Conservation (phyloP, 1,140 invertebrate species). For the Carposina sasakii region DNA sequence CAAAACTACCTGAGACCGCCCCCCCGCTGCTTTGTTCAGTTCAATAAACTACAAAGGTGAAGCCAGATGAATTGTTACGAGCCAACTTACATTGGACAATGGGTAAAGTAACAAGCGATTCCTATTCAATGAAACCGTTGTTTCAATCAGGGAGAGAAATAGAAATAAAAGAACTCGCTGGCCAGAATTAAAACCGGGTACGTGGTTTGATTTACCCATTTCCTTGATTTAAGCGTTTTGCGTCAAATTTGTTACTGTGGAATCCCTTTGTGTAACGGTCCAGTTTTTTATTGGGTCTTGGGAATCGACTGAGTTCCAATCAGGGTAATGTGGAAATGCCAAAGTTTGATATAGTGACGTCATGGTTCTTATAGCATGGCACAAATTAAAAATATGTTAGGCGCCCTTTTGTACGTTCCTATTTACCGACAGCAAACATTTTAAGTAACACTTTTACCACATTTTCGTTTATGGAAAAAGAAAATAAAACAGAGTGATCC, state of each 20-base stretch:
- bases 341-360: too few relatives aligned
- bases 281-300: too few relatives aligned
- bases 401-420: neutral
- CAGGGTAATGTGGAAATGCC: too few relatives aligned
- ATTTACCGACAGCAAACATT: neutral
- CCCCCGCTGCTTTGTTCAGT: constrained; percentile 17
- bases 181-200: too few relatives aligned
- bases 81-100: constrained; percentile 23
- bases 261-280: too few relatives aligned
- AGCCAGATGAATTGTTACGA: constrained; percentile 22
- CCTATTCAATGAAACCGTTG: constrained; percentile 30
- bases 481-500: constrained; percentile 18
- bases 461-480: neutral
- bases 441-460: neutral
- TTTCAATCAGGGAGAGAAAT: constrained; percentile 39
- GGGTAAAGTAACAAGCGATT: constrained; percentile 30
- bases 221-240: too few relatives aligned
- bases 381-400: neutral
- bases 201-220: too few relatives aligned
- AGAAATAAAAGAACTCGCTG: constrained; percentile 9
- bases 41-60: constrained; percentile 13
- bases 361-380: too few relatives aligned
- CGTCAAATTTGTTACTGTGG: too few relatives aligned
- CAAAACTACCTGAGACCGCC: constrained; percentile 7
- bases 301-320: too few relatives aligned